Evolutionary conservation across 2,113 vertebrate species (phyloP).

Genomic region (Trematomus loennbergii): DNA sequence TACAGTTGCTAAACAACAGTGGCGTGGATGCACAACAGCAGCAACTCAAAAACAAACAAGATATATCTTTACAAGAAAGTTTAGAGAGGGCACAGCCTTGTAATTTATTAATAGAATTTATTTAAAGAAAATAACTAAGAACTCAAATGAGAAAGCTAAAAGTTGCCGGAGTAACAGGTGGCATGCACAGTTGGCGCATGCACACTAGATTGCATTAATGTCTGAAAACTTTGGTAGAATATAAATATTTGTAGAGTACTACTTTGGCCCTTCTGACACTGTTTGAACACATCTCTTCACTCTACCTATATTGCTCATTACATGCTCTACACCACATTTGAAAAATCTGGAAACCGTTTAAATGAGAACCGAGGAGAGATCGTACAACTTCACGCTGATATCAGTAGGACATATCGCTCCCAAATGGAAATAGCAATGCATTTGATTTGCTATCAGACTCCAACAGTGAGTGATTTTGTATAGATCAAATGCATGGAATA

Average conservation of each 20-base stretch:
- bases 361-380: conserved; percentile 28
- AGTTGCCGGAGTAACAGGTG: too few relatives aligned
- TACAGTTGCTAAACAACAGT: too few relatives aligned
- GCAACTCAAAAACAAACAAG: too few relatives aligned
- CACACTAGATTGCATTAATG: too few relatives aligned
- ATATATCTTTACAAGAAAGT: too few relatives aligned
- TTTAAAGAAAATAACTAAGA: too few relatives aligned
- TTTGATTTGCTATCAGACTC: conserved; percentile 50
- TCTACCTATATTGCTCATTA: conserved; percentile 8
- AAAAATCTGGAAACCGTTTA: conserved; percentile 26
- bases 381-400: conserved; percentile 16
- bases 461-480: conserved; percentile 7
- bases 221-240: not conserved
- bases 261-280: not conserved
- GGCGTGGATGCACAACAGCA: too few relatives aligned
- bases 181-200: too few relatives aligned
- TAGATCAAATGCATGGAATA: conserved; percentile 22
- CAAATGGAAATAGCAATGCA: conserved; percentile 46
- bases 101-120: too few relatives aligned
- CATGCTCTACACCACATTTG: conserved; percentile 10
- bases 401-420: conserved; percentile 8
- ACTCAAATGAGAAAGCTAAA: too few relatives aligned
- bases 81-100: too few relatives aligned
- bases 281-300: conserved; percentile 13
- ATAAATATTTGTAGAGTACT: not conserved